Evolutionary conservation across 1,140 invertebrate species (phyloP), one percentile per base, ranked within the genome.

Genomic region (Cherax quadricarinatus): DNA sequence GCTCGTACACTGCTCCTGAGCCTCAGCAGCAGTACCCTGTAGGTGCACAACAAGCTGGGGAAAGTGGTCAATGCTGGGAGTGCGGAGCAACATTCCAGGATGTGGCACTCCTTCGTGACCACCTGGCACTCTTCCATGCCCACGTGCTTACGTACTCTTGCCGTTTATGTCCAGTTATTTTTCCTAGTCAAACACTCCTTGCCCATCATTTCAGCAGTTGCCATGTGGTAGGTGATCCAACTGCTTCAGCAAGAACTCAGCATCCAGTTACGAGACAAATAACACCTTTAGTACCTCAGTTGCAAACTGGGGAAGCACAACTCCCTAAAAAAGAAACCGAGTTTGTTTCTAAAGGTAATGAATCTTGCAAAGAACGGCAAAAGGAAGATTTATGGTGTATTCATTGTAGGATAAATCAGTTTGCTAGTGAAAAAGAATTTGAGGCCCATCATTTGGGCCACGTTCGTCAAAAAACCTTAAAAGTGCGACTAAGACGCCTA

Each of bases 71-170:
- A 86, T 92, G 91, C 86, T 88, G 86, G 91, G 86, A 60, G 86
- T 92, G 91, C 60, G 75, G 91, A 24, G 66, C 79, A 57, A 80
- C 53, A 21, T 83, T 92, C 80, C 86, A 92, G 85, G 91, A 92
- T 92, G 91, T 60, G 86, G 85, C 66, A 78, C 85, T 87, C 24
- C 91, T 92, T 16, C 85, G 91, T 81, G 86, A 92, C 80, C 91
- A 92, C 86, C 49, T 88, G 86, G 86, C 86, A 88, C 80, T 88
- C 48, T 92, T 88, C 73, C 91, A 92, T 75, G 60, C 86, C 41
- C 48, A 88, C 30, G 84, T 79, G 41, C 86, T 53, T 10, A 21
- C 70, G 24, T 66, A 88, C 66, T 41, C 60, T 51, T 92, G 91
- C 81, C 86, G 51, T 62, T 70, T 88, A 62, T 92, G 91, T 51